A percentile compares a stretch with the other conserved stretches of the same genome.
phyloP scores from a whole-genome alignment of 2,888 invertebrate species.

The Tanytarsus gracilentus region DNA sequence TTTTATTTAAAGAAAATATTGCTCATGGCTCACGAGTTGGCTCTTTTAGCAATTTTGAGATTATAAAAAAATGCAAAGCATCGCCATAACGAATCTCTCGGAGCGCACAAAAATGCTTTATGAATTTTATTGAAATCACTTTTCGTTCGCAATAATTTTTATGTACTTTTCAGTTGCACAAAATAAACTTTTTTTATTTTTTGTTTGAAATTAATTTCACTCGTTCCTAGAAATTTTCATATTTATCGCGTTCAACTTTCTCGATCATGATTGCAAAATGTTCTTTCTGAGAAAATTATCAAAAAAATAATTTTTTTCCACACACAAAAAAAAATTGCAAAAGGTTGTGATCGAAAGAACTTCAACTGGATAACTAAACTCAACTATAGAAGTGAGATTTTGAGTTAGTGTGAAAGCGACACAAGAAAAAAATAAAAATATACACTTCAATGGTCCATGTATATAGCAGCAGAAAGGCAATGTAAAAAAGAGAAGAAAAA shows the following conservation, averaged over 20 bases:
- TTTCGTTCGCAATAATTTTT: neutral
- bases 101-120: too few relatives aligned
- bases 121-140: too few relatives aligned
- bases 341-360: slow-evolving; percentile 17
- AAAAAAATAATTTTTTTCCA: neutral
- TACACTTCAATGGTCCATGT: neutral
- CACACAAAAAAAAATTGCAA: neutral
- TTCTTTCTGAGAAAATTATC: neutral
- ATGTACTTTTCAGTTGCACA: neutral
- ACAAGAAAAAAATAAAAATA: neutral
- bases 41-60: too few relatives aligned
- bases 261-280: neutral
- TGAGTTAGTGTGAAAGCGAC: neutral
- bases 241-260: neutral
- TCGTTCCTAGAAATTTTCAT: neutral
- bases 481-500: too few relatives aligned
- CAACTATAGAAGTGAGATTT: neutral
- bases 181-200: neutral
- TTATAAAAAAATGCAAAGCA: too few relatives aligned
- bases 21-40: too few relatives aligned
- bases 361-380: slow-evolving; percentile 19
- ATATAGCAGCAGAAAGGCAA: too few relatives aligned
- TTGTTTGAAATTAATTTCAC: neutral
- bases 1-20: too few relatives aligned
- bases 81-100: too few relatives aligned